These are phyloP conservation scores for Paraplagusia blochii DNA, from an alignment of 2,113 vertebrate species.

Conservation along the genomic window DNA sequence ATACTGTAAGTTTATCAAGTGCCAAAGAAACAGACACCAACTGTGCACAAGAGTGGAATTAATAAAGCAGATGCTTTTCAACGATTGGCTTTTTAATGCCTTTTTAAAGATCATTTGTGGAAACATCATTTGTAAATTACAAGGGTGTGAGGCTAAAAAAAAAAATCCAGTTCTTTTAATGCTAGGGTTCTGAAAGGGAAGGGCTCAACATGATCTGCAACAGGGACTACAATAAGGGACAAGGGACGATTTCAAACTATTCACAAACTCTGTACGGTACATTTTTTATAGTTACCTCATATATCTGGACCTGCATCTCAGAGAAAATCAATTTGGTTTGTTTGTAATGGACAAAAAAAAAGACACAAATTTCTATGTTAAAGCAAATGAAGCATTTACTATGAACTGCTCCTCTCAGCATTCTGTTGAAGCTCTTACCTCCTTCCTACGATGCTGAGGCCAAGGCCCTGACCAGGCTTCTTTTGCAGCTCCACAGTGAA, in stretches of 20 bases:
- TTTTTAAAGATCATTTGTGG: too few relatives aligned
- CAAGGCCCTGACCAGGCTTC: constrained; percentile 88
- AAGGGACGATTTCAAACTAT: not conserved
- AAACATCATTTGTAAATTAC: too few relatives aligned
- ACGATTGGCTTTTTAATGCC: too few relatives aligned
- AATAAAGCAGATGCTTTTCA: too few relatives aligned
- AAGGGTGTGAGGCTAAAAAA: too few relatives aligned
- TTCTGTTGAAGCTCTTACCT: constrained; percentile 70
- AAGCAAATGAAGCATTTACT: not conserved
- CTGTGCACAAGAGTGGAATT: too few relatives aligned
- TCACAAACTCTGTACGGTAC: not conserved
- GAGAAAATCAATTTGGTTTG: constrained; percentile 18
- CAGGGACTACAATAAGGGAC: not conserved
- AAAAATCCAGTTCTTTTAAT: too few relatives aligned
- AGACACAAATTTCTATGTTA: not conserved
- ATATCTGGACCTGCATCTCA: constrained; percentile 59
- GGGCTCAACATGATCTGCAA: not conserved
- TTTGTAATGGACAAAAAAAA: not conserved
- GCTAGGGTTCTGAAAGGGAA: not conserved
- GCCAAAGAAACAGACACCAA: too few relatives aligned
- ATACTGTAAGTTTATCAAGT: too few relatives aligned
- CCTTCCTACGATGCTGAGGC: constrained; percentile 94
- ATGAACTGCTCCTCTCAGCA: not conserved
- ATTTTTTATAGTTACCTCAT: constrained; percentile 52
- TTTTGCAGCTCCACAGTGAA: constrained; percentile 88